Evolutionary conservation across 2,797 vertebrate genomes (phyloP).

Genomic region (Parotocinclus haroldoi): DNA sequence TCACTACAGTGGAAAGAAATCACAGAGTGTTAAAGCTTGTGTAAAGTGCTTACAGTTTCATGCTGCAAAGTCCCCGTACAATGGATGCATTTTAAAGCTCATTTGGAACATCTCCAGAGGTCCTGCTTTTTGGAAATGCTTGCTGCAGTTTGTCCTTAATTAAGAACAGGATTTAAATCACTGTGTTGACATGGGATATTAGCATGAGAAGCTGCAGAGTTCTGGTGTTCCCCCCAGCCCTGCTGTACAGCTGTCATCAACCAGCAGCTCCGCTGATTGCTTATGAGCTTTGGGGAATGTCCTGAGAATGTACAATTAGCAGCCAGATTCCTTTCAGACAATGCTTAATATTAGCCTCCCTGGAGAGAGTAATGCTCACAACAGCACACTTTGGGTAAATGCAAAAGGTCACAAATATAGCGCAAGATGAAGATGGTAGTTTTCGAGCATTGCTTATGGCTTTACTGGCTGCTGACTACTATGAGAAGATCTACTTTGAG

Average conservation of each 20-base stretch:
- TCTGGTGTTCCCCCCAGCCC: constrained; percentile 21
- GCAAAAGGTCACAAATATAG: constrained; percentile 18
- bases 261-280: constrained; percentile 48
- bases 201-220: constrained; percentile 21
- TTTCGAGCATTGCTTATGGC: constrained; percentile 24
- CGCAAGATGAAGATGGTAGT: constrained; percentile 17
- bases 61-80: constrained; percentile 30
- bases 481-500: constrained; percentile 22
- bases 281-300: constrained; percentile 51
- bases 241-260: constrained; percentile 44
- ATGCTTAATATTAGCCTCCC: constrained; percentile 38
- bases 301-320: constrained; percentile 43
- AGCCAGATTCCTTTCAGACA: constrained; percentile 28
- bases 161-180: constrained; percentile 48
- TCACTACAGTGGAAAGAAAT: constrained; percentile 8
- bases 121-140: constrained; percentile 39
- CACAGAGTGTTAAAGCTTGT: too few species aligned
- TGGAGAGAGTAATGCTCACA: constrained; percentile 19
- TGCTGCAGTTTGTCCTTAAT: constrained; percentile 51
- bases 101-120: constrained; percentile 49
- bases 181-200: constrained; percentile 48
- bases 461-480: constrained; percentile 38
- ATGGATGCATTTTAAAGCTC: constrained; percentile 43
- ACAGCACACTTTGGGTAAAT: constrained; percentile 13
- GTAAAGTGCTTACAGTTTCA: constrained; percentile 9